phyloP scores from a whole-genome alignment of 2,888 invertebrate species.

The Pseudanteris insignis region DNA sequence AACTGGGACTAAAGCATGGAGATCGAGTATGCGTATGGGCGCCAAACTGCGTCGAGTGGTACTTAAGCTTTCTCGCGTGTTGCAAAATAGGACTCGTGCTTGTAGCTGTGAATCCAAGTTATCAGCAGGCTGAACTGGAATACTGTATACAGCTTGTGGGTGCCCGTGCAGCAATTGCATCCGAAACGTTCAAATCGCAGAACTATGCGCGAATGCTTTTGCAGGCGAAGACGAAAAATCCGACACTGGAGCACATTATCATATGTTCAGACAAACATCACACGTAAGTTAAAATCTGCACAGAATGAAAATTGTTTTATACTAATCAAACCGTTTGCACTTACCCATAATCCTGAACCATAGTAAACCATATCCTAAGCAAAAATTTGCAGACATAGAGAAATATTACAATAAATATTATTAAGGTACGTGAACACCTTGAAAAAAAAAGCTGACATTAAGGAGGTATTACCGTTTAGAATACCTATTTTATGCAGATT shows the following conservation, averaged over 20 bases:
- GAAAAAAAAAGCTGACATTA: too few relatives aligned
- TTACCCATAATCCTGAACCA: too few relatives aligned
- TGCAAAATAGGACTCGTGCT: constrained; percentile 77
- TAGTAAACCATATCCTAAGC: too few relatives aligned
- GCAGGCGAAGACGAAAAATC: constrained; percentile 67
- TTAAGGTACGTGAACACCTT: too few relatives aligned
- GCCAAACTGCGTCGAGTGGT: constrained; percentile 82
- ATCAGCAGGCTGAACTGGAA: constrained; percentile 75
- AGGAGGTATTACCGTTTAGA: too few relatives aligned
- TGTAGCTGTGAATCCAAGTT: constrained; percentile 82
- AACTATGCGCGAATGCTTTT: constrained; percentile 75
- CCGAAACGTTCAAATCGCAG: constrained; percentile 72
- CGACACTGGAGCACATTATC: constrained; percentile 68
- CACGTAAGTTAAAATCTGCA: constrained; percentile 52
- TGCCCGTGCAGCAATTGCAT: constrained; percentile 74
- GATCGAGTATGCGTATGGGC: constrained; percentile 84
- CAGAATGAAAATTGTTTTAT: too few relatives aligned
- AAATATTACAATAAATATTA: too few relatives aligned
- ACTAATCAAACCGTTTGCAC: too few relatives aligned
- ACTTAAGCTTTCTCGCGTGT: constrained; percentile 75
- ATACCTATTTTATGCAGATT: too few relatives aligned
- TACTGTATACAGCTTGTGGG: constrained; percentile 78
- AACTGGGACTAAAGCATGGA: constrained; percentile 75
- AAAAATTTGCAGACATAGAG: too few relatives aligned
- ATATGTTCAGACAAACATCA: constrained; percentile 53